Conservation (phyloP, 2,797 vertebrate species). For the Furcifer pardalis region DNA sequence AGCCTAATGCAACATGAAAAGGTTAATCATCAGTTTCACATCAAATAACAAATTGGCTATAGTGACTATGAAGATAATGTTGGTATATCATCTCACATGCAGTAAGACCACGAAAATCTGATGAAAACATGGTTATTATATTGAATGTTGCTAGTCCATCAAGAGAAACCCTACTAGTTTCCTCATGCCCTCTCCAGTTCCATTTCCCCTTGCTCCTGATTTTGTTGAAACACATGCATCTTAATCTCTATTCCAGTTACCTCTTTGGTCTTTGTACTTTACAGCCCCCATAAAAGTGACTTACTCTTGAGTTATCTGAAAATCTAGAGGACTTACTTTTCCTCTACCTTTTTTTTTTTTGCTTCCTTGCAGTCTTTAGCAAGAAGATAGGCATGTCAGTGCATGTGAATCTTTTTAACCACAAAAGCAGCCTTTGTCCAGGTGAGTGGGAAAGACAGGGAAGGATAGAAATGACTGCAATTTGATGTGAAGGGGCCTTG, state of each 20-base stretch:
- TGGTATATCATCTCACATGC: no score
- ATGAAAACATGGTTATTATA: neutral
- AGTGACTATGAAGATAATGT: neutral
- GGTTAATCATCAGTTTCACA: neutral
- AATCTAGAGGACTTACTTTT: neutral
- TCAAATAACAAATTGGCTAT: neutral
- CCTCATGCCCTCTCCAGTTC: neutral
- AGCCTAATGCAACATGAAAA: neutral
- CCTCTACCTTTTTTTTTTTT: neutral
- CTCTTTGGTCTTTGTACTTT: slow-evolving; percentile 14
- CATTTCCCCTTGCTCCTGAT: neutral
- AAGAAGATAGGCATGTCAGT: neutral
- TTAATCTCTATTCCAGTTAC: neutral
- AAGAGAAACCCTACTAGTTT: neutral
- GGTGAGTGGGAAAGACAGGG: neutral
- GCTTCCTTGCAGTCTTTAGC: neutral
- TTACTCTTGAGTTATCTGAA: slow-evolving; percentile 5
- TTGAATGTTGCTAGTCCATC: neutral
- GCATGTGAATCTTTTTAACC: slow-evolving; percentile 17
- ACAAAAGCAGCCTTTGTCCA: slow-evolving; percentile 5
- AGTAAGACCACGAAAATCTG: no score
- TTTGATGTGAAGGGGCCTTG: neutral
- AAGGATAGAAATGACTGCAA: neutral
- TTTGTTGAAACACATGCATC: neutral
- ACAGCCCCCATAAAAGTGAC: slow-evolving; percentile 20